Evolutionary conservation across 2,113 vertebrate genomes (phyloP).

Genomic region (Tapirus terrestris): DNA sequence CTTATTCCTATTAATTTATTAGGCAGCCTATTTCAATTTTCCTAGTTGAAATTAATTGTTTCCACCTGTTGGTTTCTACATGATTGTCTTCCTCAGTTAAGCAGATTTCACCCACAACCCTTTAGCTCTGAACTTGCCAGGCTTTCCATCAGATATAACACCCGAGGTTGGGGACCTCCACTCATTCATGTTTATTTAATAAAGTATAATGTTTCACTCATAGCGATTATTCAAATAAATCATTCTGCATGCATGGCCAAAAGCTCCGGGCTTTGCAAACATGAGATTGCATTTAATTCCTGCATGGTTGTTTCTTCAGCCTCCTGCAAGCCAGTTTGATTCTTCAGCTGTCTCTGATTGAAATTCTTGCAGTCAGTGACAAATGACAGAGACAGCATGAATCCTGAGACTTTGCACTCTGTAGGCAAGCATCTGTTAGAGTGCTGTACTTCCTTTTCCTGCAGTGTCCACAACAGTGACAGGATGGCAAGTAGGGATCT

Average conservation of each 20-base stretch:
- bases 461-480: neutral
- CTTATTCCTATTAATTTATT: conserved; percentile 23
- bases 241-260: neutral
- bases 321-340: neutral
- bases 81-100: neutral
- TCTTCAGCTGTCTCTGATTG: conserved; percentile 13
- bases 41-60: conserved; percentile 47
- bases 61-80: neutral
- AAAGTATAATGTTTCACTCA: conserved; percentile 32
- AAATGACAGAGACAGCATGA: neutral
- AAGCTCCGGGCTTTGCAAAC: neutral
- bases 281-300: neutral
- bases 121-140: neutral
- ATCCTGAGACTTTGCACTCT: neutral
- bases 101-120: neutral
- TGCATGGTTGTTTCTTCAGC: neutral
- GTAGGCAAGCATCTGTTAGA: neutral
- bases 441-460: neutral
- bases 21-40: conserved; percentile 17
- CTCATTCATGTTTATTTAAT: conserved; percentile 31
- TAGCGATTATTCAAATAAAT: conserved; percentile 45
- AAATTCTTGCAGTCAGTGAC: neutral
- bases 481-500: neutral
- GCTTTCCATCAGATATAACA: neutral
- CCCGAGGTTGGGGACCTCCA: conserved; percentile 1